These are phyloP conservation scores for Leptodactylus fallax DNA, from an alignment of 2,797 vertebrate species.

Conservation along the genomic window DNA sequence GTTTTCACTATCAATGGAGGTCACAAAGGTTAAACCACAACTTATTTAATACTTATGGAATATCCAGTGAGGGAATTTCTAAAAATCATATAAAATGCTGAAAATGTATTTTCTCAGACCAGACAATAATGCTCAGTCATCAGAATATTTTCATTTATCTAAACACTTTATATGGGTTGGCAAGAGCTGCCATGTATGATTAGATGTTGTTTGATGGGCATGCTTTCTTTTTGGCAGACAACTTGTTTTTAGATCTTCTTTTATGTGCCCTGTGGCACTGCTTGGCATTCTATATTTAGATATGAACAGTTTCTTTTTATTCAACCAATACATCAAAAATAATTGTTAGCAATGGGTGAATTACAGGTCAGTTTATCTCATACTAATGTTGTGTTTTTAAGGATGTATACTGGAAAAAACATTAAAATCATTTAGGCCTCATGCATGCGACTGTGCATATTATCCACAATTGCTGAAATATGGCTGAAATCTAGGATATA, in stretches of 20 bases:
- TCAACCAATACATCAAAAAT: neutral
- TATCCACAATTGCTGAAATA: no score
- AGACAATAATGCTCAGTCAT: neutral
- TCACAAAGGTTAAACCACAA: no score
- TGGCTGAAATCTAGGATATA: no score
- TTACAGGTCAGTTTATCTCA: neutral
- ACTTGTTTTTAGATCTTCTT: conserved; percentile 5
- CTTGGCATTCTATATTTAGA: conserved; percentile 17
- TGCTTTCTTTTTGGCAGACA: conserved; percentile 23
- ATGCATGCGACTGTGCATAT: no score
- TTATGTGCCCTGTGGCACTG: conserved; percentile 1
- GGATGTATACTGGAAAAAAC: no score
- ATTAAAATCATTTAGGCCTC: no score
- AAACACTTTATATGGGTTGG: conserved; percentile 8
- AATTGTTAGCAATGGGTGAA: neutral
- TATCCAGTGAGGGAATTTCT: neutral
- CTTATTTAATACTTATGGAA: neutral
- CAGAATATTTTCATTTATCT: conserved; percentile 14
- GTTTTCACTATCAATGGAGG: no score
- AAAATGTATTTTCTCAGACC: neutral
- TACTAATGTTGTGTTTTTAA: neutral
- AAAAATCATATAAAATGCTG: neutral
- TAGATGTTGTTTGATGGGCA: conserved; percentile 9
- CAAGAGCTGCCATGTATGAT: conserved; percentile 21
- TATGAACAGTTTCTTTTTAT: conserved; percentile 12